Conservation (phyloP, 2,888 invertebrate species). For the Helleia helle region DNA sequence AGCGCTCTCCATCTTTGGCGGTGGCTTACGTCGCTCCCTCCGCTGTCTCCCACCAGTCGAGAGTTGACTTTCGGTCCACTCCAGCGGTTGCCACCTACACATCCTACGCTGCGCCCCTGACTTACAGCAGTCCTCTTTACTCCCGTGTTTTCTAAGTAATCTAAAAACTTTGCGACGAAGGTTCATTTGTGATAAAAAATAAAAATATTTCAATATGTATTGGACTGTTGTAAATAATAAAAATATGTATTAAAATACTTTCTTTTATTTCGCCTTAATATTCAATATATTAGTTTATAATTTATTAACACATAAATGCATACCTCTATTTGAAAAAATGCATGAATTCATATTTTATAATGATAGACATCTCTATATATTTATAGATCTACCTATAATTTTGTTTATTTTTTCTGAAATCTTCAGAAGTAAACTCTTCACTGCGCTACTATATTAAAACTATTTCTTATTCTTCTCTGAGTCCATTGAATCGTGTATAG, state of each 20-base stretch:
- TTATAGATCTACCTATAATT: too few relatives aligned
- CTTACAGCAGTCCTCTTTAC: slow-evolving; percentile 13
- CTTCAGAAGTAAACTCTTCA: too few relatives aligned
- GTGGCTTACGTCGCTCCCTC: slow-evolving; percentile 32
- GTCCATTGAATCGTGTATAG: too few relatives aligned
- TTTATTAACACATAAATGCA: too few relatives aligned
- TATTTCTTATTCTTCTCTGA: too few relatives aligned
- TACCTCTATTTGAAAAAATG: too few relatives aligned
- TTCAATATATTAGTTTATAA: too few relatives aligned
- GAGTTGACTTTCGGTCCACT: slow-evolving; percentile 32
- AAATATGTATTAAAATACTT: background rate
- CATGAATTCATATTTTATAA: too few relatives aligned
- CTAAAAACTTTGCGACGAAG: background rate
- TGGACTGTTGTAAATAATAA: slow-evolving; percentile 3
- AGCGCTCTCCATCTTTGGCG: slow-evolving; percentile 34
- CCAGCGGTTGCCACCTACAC: slow-evolving; percentile 30
- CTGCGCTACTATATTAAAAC: too few relatives aligned
- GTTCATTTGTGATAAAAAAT: background rate
- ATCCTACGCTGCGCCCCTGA: slow-evolving; percentile 26
- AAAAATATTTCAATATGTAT: background rate
- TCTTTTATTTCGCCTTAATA: background rate
- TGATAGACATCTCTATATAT: too few relatives aligned
- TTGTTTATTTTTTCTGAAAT: too few relatives aligned
- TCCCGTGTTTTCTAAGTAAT: slow-evolving; percentile 19
- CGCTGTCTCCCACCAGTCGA: slow-evolving; percentile 35